Conservation (phyloP, 2,113 vertebrate genomes). For the Caranx ignobilis region DNA sequence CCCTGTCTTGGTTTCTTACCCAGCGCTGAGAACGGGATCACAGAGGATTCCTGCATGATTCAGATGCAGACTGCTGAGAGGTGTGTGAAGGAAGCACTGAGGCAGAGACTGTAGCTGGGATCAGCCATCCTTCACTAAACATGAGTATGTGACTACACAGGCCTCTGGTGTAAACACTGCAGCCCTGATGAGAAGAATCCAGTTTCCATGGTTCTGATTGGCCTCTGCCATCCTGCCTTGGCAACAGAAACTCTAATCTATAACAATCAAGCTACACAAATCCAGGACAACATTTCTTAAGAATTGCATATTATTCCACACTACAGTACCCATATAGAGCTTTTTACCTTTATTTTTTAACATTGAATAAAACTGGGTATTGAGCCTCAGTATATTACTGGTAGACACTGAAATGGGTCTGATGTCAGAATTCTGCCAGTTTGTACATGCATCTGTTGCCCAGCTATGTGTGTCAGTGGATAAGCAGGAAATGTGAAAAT, state of each 20-base stretch:
- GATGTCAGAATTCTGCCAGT: not conserved
- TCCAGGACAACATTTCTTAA: not conserved
- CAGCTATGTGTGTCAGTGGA: too few species aligned
- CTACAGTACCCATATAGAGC: not conserved
- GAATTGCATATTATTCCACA: not conserved
- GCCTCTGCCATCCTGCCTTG: not conserved
- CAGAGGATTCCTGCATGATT: constrained; percentile 34
- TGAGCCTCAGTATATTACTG: not conserved
- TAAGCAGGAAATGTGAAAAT: too few species aligned
- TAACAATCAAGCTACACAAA: not conserved
- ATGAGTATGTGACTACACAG: constrained; percentile 9
- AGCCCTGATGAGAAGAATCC: not conserved
- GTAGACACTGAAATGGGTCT: not conserved
- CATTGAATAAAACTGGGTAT: not conserved
- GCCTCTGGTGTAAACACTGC: constrained; percentile 18
- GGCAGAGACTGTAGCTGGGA: constrained; percentile 11
- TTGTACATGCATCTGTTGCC: not conserved
- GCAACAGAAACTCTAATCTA: not conserved
- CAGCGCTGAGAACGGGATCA: not conserved
- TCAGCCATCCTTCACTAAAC: constrained; percentile 42
- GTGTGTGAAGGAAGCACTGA: constrained; percentile 34
- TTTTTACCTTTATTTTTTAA: not conserved
- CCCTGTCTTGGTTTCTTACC: not conserved
- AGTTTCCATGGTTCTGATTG: not conserved
- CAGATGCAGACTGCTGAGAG: constrained; percentile 27